Evolutionary conservation across 53 echinoderm and acorn worm species (phyloP), one percentile per base, ranked within the genome.

Genomic region (Temnopleurus reevesii): DNA sequence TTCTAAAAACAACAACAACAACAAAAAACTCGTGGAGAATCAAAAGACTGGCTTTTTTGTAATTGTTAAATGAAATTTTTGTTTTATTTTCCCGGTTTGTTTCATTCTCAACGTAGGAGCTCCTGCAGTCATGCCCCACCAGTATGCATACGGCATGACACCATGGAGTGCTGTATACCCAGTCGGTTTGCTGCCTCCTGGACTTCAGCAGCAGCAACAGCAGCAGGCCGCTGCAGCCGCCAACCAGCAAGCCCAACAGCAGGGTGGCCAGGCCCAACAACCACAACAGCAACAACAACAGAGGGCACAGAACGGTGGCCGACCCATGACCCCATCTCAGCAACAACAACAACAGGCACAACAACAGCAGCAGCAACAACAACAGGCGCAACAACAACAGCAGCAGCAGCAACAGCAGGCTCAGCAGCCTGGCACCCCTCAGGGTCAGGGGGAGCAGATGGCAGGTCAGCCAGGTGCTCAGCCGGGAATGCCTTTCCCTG

Each of bases 121-220:
- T 44, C 96, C 96, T 18, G 92, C 96, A 17, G 94, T 99, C 33
- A 91, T 99, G 31, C 99, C 96, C 71, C 99, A 96, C 24, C 99
- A 99, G 91, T 99, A 99, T 90, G 96, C 94, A 19, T 99, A 99
- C 49, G 99, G 99, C 36, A 96, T 96, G 31, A 93, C 96, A 47
- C 99, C 99, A 6, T 99, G 99, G 98, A 94, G 95, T 58, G 92
- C 93, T 28, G 92, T 97, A n/a, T 96, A 96, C 59, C 96, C 96
- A 1, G 93, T 94, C 28, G 91, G 90, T 76, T 91, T 96, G 49
- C 91, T 99, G 44, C 95, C 91, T 12, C 96, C 94, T 64, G 49
- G 53, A 18, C 30, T 64, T 4, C 92, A 92, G 83, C 98, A 96
- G 57, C 93, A 91, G 30, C 89, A 90, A 26, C 89, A 90, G 26